Conservation (phyloP, 2,797 vertebrate genomes). For the Catostomus latipinnis region DNA sequence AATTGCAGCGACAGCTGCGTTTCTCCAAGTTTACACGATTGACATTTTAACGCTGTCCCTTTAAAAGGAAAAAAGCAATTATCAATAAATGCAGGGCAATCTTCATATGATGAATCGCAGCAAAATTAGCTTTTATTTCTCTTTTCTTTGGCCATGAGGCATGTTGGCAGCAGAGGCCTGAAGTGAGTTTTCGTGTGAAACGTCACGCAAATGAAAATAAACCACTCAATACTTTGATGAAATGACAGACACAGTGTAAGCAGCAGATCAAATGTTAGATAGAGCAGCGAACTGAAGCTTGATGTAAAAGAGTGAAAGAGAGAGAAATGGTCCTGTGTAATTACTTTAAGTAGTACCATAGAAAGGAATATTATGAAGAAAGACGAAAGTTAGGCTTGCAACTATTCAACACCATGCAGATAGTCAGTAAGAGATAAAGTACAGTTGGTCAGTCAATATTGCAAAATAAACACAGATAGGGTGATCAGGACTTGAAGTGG, state of each 20-base stretch:
- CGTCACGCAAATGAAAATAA: slow-evolving; percentile 71
- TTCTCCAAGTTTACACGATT: slow-evolving; percentile 79
- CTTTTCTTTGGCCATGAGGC: slow-evolving; percentile 59
- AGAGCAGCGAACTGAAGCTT: slow-evolving; percentile 5
- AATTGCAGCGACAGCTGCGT: slow-evolving; percentile 86
- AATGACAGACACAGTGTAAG: slow-evolving; percentile 62
- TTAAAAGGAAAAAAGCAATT: slow-evolving; percentile 83
- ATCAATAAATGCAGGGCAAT: slow-evolving; percentile 85
- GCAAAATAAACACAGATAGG: no score
- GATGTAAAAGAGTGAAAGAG: slow-evolving; percentile 38
- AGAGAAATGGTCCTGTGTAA: slow-evolving; percentile 55
- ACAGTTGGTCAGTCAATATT: no score
- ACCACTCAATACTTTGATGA: slow-evolving; percentile 70
- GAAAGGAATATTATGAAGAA: slow-evolving; percentile 36
- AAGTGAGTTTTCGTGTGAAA: slow-evolving; percentile 66
- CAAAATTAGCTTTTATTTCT: slow-evolving; percentile 78
- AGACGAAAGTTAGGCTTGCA: slow-evolving; percentile 36
- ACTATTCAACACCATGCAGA: slow-evolving; percentile 7
- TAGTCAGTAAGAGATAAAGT: not conserved
- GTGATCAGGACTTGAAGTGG: no score
- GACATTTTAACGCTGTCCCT: slow-evolving; percentile 72
- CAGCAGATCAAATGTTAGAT: slow-evolving; percentile 60
- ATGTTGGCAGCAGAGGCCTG: slow-evolving; percentile 69
- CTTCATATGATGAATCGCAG: slow-evolving; percentile 76
- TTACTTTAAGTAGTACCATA: slow-evolving; percentile 26